Evolutionary conservation across 2,888 invertebrate species (phyloP).

Genomic region (Clistopyga incitator): DNA sequence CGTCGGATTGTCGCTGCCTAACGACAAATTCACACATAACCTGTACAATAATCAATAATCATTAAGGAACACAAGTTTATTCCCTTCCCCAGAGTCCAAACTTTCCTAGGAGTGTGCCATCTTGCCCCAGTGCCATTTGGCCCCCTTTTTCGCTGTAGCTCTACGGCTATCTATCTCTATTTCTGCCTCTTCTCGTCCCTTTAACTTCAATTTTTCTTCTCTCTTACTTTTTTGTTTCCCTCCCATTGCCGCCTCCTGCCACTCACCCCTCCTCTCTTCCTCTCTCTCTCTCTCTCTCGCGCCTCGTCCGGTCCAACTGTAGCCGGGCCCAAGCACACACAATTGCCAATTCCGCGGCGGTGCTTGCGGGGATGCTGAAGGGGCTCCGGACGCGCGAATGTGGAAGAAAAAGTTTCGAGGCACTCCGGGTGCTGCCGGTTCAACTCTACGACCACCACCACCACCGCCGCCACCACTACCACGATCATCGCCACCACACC

Average conservation of each 20-base stretch:
- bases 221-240: conserved; percentile 42
- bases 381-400: conserved; percentile 51
- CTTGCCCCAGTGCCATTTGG: neutral
- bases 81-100: neutral
- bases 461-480: neutral
- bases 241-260: neutral
- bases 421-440: conserved; percentile 59
- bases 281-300: conserved; percentile 5
- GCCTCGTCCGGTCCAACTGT: conserved; percentile 26
- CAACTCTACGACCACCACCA: conserved; percentile 19
- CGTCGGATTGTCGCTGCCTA: no score
- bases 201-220: conserved; percentile 52
- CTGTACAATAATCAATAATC: no score
- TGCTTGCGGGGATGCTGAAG: conserved; percentile 13
- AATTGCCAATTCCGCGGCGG: conserved; percentile 59
- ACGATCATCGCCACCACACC: conserved; percentile 25
- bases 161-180: conserved; percentile 20
- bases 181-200: conserved; percentile 44
- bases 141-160: neutral
- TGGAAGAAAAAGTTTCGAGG: conserved; percentile 63
- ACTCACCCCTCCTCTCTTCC: neutral
- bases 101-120: neutral
- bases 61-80: no score
- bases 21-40: no score
- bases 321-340: conserved; percentile 44